Conservation (phyloP, 2,113 vertebrate genomes). For the Centropus unirufus region DNA sequence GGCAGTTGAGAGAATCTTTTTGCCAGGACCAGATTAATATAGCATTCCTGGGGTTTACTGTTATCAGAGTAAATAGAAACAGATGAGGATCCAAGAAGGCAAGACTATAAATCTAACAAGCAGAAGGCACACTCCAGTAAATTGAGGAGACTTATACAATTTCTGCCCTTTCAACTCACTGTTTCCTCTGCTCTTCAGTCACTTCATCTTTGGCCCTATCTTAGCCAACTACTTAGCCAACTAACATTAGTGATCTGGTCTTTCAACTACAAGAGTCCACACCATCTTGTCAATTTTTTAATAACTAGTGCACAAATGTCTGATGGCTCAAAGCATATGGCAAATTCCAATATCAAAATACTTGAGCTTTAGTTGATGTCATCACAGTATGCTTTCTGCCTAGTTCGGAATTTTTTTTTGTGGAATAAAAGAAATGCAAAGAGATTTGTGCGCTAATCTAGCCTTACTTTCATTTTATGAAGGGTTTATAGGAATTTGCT, state of each 20-base stretch:
- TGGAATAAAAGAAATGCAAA: slow-evolving; percentile 19
- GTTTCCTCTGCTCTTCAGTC: neutral
- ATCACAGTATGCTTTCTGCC: neutral
- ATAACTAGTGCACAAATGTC: neutral
- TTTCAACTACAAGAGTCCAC: neutral
- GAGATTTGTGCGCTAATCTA: neutral
- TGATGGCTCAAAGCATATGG: neutral
- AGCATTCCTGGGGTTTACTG: neutral
- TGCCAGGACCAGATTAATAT: neutral
- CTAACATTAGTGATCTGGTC: neutral
- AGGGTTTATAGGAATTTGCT: neutral
- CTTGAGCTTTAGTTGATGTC: neutral
- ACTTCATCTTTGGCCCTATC: neutral
- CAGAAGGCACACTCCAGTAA: neutral
- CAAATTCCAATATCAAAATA: neutral
- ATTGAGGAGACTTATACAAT: neutral
- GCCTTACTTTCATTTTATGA: slow-evolving; percentile 37
- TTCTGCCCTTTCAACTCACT: neutral
- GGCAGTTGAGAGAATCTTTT: neutral
- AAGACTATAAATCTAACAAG: slow-evolving; percentile 2
- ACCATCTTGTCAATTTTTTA: neutral
- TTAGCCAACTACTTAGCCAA: neutral
- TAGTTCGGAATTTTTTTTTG: slow-evolving; percentile 3
- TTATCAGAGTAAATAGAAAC: slow-evolving; percentile 17
- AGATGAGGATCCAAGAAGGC: neutral